A percentile compares a stretch with the other conserved stretches of the same genome.
Evolutionary conservation across 2,113 vertebrate species (phyloP).

Genomic region (Coptodon bakossiorum): DNA sequence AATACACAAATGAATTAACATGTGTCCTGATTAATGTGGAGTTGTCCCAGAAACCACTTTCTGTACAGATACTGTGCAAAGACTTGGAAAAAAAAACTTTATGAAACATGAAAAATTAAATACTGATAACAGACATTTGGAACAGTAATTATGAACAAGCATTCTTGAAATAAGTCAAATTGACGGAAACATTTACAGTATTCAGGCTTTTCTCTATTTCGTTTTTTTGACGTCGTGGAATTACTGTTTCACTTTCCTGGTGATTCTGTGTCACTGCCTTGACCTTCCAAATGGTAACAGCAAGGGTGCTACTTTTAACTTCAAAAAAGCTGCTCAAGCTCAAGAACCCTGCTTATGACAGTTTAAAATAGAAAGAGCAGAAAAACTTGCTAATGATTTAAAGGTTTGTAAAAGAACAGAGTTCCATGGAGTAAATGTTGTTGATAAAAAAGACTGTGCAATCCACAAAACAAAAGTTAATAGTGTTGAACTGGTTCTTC

Average conservation of each 20-base stretch:
- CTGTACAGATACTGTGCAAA: not conserved
- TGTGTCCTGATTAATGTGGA: slow-evolving; percentile 32
- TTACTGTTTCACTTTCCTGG: not conserved
- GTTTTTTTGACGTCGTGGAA: not conserved
- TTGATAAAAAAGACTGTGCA: not conserved
- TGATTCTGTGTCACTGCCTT: not conserved
- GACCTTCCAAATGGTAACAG: slow-evolving; percentile 5
- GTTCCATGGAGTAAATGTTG: not conserved
- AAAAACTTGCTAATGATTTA: not conserved
- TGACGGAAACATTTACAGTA: not conserved
- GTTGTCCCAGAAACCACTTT: slow-evolving; percentile 26
- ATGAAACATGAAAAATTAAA: not conserved
- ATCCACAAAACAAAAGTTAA: not conserved
- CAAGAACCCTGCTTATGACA: not conserved
- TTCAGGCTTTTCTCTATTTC: not conserved
- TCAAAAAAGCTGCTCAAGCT: not conserved
- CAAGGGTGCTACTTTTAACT: not conserved
- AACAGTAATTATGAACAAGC: not conserved
- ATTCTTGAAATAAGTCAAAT: not conserved
- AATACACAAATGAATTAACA: slow-evolving; percentile 68
- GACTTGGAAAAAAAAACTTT: not conserved
- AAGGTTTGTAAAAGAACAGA: not conserved
- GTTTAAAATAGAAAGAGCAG: not conserved
- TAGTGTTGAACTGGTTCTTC: not conserved
- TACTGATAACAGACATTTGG: not conserved